These are phyloP conservation scores for Elgonia sp. DNA, from an alignment of 2,888 invertebrate genomes.

Conservation along the genomic window DNA sequence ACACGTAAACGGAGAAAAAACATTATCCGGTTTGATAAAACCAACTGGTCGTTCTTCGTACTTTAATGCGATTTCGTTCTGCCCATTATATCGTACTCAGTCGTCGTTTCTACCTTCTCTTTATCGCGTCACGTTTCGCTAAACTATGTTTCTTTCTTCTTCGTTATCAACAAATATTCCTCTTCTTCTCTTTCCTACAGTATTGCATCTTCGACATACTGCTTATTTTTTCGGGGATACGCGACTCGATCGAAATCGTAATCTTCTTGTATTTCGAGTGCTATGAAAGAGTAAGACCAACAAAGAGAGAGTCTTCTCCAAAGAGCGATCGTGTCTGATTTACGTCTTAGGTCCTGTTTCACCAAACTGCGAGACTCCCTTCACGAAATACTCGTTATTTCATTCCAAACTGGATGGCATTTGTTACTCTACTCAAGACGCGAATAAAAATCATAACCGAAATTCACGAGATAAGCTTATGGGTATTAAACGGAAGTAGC, in stretches of 20 bases:
- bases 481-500: neutral
- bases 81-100: constrained; percentile 82
- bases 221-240: constrained; percentile 70
- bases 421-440: constrained; percentile 38
- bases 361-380: constrained; percentile 72
- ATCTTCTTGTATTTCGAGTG: constrained; percentile 80
- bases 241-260: constrained; percentile 78
- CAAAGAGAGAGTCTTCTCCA: constrained; percentile 46
- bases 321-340: constrained; percentile 77
- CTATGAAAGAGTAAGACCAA: constrained; percentile 52
- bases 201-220: constrained; percentile 50
- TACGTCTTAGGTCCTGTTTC: constrained; percentile 80
- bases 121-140: constrained; percentile 79
- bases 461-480: constrained; percentile 24
- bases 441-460: constrained; percentile 51
- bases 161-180: constrained; percentile 53
- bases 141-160: constrained; percentile 63
- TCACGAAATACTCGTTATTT: constrained; percentile 45
- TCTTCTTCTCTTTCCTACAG: constrained; percentile 21
- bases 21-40: constrained; percentile 82
- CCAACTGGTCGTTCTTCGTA: constrained; percentile 81
- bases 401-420: constrained; percentile 51
- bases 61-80: constrained; percentile 84
- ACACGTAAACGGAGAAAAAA: constrained; percentile 70
- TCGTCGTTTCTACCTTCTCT: constrained; percentile 75